phyloP scores from a whole-genome alignment of 2,888 invertebrate species.

The Caenorhabditis doughertyi region DNA sequence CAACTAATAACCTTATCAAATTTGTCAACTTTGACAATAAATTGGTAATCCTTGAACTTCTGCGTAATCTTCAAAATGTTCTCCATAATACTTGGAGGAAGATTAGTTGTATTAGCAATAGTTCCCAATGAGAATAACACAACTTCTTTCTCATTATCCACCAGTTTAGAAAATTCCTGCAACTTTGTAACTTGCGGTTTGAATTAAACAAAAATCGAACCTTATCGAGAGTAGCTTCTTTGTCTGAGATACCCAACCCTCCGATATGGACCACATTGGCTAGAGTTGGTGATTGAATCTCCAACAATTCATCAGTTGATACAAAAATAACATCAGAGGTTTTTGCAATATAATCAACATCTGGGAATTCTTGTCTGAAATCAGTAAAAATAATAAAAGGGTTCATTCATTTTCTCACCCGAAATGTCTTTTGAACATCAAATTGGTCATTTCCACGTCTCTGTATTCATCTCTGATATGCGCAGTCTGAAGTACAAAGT shows the following conservation, averaged over 20 bases:
- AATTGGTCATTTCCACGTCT: constrained; percentile 26
- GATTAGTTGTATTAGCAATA: constrained; percentile 68
- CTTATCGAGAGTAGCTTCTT: constrained; percentile 23
- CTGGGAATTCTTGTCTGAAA: constrained; percentile 69
- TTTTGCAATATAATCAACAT: constrained; percentile 62
- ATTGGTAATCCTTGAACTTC: constrained; percentile 70
- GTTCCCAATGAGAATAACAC: constrained; percentile 74
- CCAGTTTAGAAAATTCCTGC: constrained; percentile 59
- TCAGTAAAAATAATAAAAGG: not conserved
- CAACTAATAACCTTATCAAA: constrained; percentile 63
- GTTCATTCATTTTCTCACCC: constrained; percentile 27
- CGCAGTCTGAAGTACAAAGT: constrained; percentile 31
- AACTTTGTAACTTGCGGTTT: constrained; percentile 3
- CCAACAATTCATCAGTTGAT: constrained; percentile 73
- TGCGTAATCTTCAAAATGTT: constrained; percentile 68
- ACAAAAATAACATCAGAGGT: constrained; percentile 74
- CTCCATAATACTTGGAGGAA: constrained; percentile 66
- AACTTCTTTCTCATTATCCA: constrained; percentile 69
- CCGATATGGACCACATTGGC: constrained; percentile 75
- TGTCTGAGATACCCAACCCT: constrained; percentile 59
- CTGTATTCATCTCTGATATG: constrained; percentile 42
- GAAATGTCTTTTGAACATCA: constrained; percentile 55
- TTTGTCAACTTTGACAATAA: constrained; percentile 73
- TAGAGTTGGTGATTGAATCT: constrained; percentile 71
- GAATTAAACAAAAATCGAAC: constrained; percentile 15